Evolutionary conservation across 2,888 invertebrate species (phyloP), one percentile per base, ranked within the genome.

Genomic region (Melipona beecheii): DNA sequence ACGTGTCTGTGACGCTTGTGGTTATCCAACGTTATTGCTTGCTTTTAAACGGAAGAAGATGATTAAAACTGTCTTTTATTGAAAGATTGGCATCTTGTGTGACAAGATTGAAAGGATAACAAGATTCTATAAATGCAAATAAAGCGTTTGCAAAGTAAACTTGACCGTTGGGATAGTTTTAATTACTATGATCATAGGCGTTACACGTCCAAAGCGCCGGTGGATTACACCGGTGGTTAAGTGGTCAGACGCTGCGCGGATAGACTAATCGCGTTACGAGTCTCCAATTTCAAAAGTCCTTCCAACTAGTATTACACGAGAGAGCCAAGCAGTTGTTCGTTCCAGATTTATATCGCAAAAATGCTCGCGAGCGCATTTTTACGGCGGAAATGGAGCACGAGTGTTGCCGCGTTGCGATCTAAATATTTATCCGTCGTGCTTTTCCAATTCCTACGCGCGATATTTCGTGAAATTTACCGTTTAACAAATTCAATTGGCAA

Each of bases 271-370:
- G 88, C 84, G 89, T 79, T 85, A 85, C 83, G 83, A 80, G 80
- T 91, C 91, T 93, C 92, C 87, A 87, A 91, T 93, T 93, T 93
- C 93, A 88, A 88, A 83, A 89, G 92, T 92, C 93, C 92, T 93
- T 92, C 91, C 91, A 93, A 92, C 92, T 93, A 90, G 89, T 89
- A 85, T 93, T 92, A 91, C 92, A 91, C 86, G 74, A 85, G 87
- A 82, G 88, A 84, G 86, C 86, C 76, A 73, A 84, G 79, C 86
- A 83, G 83, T 87, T 65, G 83, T 87, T 65, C 65, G 86, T 27
- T 62, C 85, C 75, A 80, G 72, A 81, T 85, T 85, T 75, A 74
- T 36, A 71, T 64, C 75, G 75, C 71, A 80, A 69, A 75, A 76
- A 77, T 80, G 69, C 62, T 56, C 60, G 54, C 58, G 24, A 72